Evolutionary conservation across 2,113 vertebrate genomes (phyloP).

Genomic region (Epinephelus cyanopodus): DNA sequence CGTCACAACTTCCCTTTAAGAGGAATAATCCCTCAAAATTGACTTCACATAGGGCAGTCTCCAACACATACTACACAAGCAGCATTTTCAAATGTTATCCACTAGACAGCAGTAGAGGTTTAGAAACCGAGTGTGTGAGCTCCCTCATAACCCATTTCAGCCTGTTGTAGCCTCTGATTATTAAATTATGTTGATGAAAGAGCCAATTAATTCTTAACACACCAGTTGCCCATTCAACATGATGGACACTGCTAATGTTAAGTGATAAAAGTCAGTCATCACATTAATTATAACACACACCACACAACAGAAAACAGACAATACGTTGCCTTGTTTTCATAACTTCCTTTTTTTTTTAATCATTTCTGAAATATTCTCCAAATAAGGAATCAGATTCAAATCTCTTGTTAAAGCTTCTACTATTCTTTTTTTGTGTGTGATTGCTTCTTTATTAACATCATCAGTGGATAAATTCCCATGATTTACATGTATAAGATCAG

Average conservation of each 20-base stretch:
- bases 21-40: neutral
- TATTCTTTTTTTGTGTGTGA: neutral
- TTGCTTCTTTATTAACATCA: neutral
- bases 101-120: constrained; percentile 58
- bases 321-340: too few species aligned
- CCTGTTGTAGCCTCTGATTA: neutral
- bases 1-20: neutral
- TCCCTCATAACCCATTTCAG: neutral
- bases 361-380: neutral
- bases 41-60: neutral
- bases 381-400: neutral
- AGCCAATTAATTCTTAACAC: neutral
- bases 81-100: constrained; percentile 36
- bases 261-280: neutral
- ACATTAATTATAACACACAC: neutral
- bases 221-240: neutral
- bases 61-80: neutral
- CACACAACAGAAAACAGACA: neutral
- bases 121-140: neutral
- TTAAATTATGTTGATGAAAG: neutral
- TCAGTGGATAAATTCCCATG: neutral
- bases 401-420: neutral
- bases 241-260: neutral
- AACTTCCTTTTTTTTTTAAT: neutral
- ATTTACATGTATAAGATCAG: neutral